Evolutionary conservation across 2,113 vertebrate genomes (phyloP).

Genomic region (Furnarius figulus): DNA sequence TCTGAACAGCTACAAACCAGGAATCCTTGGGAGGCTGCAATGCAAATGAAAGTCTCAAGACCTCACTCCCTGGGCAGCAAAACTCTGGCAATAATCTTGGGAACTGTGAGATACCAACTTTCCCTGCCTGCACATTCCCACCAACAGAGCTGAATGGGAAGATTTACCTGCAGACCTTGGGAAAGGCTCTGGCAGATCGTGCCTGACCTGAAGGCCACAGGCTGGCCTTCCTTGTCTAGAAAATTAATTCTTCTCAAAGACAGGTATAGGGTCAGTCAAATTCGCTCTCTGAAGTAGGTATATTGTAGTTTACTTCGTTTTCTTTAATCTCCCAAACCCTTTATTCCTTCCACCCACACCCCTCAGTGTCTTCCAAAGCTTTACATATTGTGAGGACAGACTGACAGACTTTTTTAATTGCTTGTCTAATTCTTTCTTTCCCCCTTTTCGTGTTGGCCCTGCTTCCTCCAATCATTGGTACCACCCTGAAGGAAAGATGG

Average conservation of each 20-base stretch:
- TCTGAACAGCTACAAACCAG: neutral
- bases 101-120: neutral
- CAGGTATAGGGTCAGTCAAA: neutral
- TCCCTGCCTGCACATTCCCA: neutral
- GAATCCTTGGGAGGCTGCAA: neutral
- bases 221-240: neutral
- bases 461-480: neutral
- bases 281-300: neutral
- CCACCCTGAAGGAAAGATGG: constrained; percentile 4
- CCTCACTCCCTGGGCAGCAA: neutral
- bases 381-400: neutral
- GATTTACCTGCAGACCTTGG: neutral
- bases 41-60: neutral
- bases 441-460: neutral
- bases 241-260: neutral
- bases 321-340: neutral
- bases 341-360: neutral
- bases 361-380: neutral
- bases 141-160: fast-evolving
- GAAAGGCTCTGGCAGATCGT: neutral
- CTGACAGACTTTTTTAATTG: neutral
- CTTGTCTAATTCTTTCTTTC: neutral
- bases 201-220: neutral
- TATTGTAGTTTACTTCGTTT: neutral
- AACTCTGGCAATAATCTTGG: fast-evolving